These are phyloP conservation scores for Drosophila kambysellisi DNA, from an alignment of 2,888 invertebrate species.

Conservation along the genomic window DNA sequence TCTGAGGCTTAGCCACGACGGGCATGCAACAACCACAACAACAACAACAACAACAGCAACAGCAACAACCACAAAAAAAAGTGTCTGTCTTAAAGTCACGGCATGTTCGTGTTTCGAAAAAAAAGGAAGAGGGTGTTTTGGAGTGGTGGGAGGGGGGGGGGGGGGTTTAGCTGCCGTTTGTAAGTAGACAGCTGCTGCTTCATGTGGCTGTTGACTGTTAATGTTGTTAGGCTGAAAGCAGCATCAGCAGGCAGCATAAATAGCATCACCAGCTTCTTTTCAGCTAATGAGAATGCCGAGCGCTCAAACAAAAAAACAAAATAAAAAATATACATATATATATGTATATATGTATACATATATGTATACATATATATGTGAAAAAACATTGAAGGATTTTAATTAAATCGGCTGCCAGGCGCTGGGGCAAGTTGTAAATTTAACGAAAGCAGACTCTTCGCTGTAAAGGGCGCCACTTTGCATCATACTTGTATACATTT, in stretches of 20 bases:
- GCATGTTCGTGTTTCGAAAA: slow-evolving; percentile 41
- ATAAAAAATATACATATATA: neutral
- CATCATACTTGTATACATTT: neutral
- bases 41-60: neutral
- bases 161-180: slow-evolving; percentile 23
- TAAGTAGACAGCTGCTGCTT: slow-evolving; percentile 73
- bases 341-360: too few relatives aligned
- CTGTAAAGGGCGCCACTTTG: slow-evolving; percentile 34
- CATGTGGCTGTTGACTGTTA: slow-evolving; percentile 57
- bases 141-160: neutral
- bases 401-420: slow-evolving; percentile 72
- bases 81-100: slow-evolving; percentile 75
- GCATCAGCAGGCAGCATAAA: slow-evolving; percentile 39
- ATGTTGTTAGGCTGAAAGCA: slow-evolving; percentile 66
- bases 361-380: neutral
- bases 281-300: slow-evolving; percentile 72
- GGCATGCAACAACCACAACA: slow-evolving; percentile 35
- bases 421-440: slow-evolving; percentile 61
- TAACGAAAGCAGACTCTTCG: slow-evolving; percentile 12
- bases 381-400: slow-evolving; percentile 75
- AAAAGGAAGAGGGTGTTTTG: neutral
- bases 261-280: slow-evolving; percentile 69
- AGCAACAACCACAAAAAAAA: slow-evolving; percentile 39
- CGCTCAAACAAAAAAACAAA: slow-evolving; percentile 27
- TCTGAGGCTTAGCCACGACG: slow-evolving; percentile 58